Conservation (phyloP, 2,797 vertebrate genomes). For the Tadarida brasiliensis region DNA sequence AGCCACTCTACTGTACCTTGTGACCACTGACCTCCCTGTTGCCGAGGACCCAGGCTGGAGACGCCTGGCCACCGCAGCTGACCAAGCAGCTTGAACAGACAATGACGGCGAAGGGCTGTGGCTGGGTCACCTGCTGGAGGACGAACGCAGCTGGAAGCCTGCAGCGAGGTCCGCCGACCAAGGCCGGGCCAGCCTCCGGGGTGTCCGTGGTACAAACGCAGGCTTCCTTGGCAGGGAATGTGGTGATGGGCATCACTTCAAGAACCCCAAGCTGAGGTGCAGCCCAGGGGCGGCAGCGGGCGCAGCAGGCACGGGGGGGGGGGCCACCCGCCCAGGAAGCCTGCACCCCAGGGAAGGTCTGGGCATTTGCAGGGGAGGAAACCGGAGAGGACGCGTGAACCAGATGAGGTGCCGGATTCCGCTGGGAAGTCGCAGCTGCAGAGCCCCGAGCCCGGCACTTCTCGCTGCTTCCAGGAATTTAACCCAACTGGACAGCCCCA, state of each 20-base stretch:
- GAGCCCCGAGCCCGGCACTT: too few species aligned
- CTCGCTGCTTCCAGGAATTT: too few species aligned
- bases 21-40: constrained; percentile 62
- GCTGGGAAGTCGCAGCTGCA: too few species aligned
- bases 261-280: not conserved
- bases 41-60: constrained; percentile 18
- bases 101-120: not conserved
- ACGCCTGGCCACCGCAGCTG: not conserved
- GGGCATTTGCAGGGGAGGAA: too few species aligned
- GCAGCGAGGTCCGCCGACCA: accelerated
- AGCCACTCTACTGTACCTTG: constrained; percentile 41
- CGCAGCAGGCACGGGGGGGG: too few species aligned
- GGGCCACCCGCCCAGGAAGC: too few species aligned
- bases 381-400: too few species aligned
- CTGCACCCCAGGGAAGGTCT: too few species aligned
- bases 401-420: too few species aligned
- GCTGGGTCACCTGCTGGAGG: not conserved
- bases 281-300: accelerated
- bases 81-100: constrained; percentile 8
- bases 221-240: not conserved
- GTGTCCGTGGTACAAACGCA: not conserved
- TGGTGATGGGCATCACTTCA: not conserved
- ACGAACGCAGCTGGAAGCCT: not conserved
- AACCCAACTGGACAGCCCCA: too few species aligned
- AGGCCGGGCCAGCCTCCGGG: not conserved